Conservation (phyloP, 1,140 invertebrate genomes). For the Meteorus sp. region DNA sequence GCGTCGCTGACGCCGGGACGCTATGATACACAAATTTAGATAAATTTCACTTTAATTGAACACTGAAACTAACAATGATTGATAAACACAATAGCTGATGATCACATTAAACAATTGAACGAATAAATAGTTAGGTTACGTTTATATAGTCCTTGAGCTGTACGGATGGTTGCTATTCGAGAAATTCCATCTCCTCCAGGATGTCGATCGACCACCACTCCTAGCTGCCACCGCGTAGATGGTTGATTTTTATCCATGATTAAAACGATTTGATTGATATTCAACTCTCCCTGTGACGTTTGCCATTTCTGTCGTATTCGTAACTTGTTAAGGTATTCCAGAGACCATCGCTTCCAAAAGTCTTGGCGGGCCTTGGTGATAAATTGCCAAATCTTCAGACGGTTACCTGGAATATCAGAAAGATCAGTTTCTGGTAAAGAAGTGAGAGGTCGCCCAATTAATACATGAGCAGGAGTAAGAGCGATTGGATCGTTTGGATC, state of each 20-base stretch:
- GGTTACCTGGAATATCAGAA: constrained; percentile 4
- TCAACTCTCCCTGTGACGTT: background rate
- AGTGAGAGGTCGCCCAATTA: constrained; percentile 34
- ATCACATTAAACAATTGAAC: no score
- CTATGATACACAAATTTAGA: no score
- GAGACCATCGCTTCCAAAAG: constrained; percentile 38
- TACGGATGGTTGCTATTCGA: background rate
- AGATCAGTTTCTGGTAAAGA: constrained; percentile 25
- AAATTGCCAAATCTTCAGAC: constrained; percentile 13
- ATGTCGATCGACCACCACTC: background rate
- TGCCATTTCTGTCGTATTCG: constrained; percentile 40
- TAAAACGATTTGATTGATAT: background rate
- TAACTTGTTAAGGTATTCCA: constrained; percentile 34
- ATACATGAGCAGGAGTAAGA: constrained; percentile 41
- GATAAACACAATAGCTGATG: no score
- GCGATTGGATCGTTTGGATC: constrained; percentile 30
- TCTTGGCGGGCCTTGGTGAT: constrained; percentile 27
- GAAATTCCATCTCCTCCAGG: background rate
- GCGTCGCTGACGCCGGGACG: no score
- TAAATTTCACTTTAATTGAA: no score
- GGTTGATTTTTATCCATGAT: background rate
- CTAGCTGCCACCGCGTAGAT: background rate
- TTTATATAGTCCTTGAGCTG: background rate
- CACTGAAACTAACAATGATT: no score
- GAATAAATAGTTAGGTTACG: no score